Evolutionary conservation across 2,888 invertebrate genomes (phyloP).

Genomic region (Agapostemon virescens): DNA sequence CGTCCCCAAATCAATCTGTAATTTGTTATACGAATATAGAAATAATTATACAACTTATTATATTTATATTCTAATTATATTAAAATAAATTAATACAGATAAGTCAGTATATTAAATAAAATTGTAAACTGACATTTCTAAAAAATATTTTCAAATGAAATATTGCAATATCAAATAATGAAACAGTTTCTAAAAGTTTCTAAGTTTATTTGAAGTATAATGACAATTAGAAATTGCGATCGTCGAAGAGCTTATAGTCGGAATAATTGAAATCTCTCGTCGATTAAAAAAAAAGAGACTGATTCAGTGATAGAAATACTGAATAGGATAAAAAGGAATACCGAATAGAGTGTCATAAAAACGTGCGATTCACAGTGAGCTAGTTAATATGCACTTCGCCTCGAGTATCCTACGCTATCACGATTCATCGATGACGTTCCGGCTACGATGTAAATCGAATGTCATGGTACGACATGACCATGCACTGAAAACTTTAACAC

Average conservation of each 20-base stretch:
- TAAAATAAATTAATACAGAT: too few relatives aligned
- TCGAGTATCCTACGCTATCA: neutral
- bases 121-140: too few relatives aligned
- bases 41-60: too few relatives aligned
- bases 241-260: neutral
- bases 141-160: too few relatives aligned
- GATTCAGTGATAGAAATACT: neutral
- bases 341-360: slow-evolving; percentile 10
- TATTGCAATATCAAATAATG: too few relatives aligned
- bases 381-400: slow-evolving; percentile 11
- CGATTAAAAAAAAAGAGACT: neutral
- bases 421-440: slow-evolving; percentile 3
- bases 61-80: too few relatives aligned
- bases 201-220: neutral
- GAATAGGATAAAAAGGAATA: neutral
- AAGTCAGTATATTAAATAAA: too few relatives aligned
- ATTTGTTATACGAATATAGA: too few relatives aligned
- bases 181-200: neutral
- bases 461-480: neutral
- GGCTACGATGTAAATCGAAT: slow-evolving; percentile 2
- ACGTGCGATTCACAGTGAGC: neutral
- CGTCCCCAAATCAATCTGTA: too few relatives aligned
- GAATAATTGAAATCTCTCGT: neutral
- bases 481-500: neutral
- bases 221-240: neutral